phyloP scores from a whole-genome alignment of 2,888 invertebrate genomes.

The Coelinius sp. region DNA sequence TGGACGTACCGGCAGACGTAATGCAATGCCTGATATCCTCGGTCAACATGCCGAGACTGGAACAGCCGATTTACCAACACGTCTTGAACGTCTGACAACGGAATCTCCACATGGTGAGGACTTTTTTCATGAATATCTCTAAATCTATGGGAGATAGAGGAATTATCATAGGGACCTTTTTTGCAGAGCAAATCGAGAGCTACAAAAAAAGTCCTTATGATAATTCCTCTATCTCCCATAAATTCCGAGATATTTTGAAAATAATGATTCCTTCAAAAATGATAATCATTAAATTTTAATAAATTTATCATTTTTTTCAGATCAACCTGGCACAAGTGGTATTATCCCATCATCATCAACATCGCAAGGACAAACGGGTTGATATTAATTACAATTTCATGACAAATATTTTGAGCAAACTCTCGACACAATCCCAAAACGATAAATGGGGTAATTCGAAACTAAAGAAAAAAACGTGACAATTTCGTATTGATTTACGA shows the following conservation, averaged over 20 bases:
- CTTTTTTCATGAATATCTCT: background rate
- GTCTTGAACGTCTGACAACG: slow-evolving; percentile 80
- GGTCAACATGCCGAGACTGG: slow-evolving; percentile 81
- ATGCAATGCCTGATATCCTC: slow-evolving; percentile 89
- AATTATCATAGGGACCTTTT: too few relatives aligned
- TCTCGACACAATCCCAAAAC: slow-evolving; percentile 22
- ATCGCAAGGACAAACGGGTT: slow-evolving; percentile 57
- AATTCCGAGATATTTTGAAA: too few relatives aligned
- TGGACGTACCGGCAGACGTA: slow-evolving; percentile 88
- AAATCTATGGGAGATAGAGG: too few relatives aligned
- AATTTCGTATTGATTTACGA: background rate
- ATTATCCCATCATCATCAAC: slow-evolving; percentile 51
- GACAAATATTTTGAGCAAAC: slow-evolving; percentile 27
- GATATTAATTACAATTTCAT: slow-evolving; percentile 41
- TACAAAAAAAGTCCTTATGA: too few relatives aligned
- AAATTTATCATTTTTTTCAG: slow-evolving; percentile 47
- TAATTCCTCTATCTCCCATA: too few relatives aligned
- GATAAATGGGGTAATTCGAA: slow-evolving; percentile 14
- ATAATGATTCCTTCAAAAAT: too few relatives aligned
- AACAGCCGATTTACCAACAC: slow-evolving; percentile 83
- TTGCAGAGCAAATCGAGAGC: too few relatives aligned
- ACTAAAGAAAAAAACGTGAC: background rate
- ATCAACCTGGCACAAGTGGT: slow-evolving; percentile 56
- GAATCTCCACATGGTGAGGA: slow-evolving; percentile 70
- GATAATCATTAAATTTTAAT: background rate